Conservation (phyloP, 2,888 invertebrate genomes). For the Drosophila aldrichi region DNA sequence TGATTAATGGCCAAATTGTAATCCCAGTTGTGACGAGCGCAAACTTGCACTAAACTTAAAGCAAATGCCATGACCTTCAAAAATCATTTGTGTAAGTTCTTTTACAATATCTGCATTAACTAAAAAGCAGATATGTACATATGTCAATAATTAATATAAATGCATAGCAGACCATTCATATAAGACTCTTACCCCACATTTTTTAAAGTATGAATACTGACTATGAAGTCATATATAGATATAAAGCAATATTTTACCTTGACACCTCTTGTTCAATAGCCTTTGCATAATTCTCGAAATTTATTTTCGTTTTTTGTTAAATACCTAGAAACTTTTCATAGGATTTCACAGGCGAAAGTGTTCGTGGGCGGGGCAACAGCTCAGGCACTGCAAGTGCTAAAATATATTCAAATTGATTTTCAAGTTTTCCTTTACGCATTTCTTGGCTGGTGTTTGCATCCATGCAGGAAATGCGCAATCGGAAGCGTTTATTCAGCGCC, state of each 20-base stretch:
- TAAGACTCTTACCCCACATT: background rate
- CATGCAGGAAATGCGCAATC: too few relatives aligned
- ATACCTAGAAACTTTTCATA: background rate
- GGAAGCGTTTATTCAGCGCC: constrained; percentile 45
- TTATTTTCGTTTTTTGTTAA: too few relatives aligned
- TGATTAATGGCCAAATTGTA: constrained; percentile 44
- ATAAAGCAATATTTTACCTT: background rate
- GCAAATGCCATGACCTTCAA: background rate
- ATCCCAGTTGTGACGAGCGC: background rate
- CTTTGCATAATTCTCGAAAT: too few relatives aligned
- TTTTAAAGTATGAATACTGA: background rate
- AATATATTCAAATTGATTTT: constrained; percentile 31
- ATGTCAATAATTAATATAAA: background rate
- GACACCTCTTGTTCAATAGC: background rate
- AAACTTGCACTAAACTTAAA: background rate
- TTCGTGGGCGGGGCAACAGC: background rate
- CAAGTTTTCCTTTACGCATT: constrained; percentile 22
- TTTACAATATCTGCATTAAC: too few relatives aligned
- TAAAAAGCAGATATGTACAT: too few relatives aligned
- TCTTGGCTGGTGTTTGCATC: constrained; percentile 1
- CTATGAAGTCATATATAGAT: background rate
- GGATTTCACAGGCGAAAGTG: background rate
- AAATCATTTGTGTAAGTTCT: background rate
- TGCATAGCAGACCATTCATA: background rate
- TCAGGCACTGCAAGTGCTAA: background rate